Evolutionary conservation across 1,140 invertebrate genomes (phyloP).

Genomic region (Pseudomyrmex gracilis): DNA sequence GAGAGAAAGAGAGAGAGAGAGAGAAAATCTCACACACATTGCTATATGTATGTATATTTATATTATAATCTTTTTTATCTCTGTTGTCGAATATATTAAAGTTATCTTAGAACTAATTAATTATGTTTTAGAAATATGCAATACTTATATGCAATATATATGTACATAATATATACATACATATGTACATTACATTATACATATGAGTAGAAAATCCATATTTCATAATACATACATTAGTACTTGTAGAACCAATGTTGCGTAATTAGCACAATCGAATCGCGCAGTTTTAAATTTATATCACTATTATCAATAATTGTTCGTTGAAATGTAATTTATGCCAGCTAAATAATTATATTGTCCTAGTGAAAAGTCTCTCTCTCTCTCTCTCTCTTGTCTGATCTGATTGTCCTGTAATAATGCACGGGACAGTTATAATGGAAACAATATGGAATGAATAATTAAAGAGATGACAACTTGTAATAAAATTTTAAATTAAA

Average conservation of each 20-base stretch:
- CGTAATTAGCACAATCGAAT: not conserved
- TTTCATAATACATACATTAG: no score
- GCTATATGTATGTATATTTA: no score
- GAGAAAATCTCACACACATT: no score
- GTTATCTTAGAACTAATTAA: no score
- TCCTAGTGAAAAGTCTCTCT: constrained; percentile 1
- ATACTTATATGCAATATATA: no score
- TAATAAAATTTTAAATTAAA: constrained; percentile 22
- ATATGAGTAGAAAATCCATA: not conserved
- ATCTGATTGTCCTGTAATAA: constrained; percentile 23
- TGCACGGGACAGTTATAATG: constrained; percentile 7
- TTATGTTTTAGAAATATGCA: no score
- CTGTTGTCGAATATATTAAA: no score
- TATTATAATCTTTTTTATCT: no score
- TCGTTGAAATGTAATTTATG: constrained; percentile 29
- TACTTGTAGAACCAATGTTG: not conserved
- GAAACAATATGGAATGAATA: constrained; percentile 12
- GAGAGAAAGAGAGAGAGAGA: no score
- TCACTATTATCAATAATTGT: constrained; percentile 20
- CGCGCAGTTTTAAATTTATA: constrained; percentile 17
- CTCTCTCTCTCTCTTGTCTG: not conserved
- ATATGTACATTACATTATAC: no score
- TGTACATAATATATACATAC: no score
- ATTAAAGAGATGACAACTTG: constrained; percentile 13
- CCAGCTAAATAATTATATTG: constrained; percentile 42